Conservation (phyloP, 2,113 vertebrate species). For the Psittacara wagleri region DNA sequence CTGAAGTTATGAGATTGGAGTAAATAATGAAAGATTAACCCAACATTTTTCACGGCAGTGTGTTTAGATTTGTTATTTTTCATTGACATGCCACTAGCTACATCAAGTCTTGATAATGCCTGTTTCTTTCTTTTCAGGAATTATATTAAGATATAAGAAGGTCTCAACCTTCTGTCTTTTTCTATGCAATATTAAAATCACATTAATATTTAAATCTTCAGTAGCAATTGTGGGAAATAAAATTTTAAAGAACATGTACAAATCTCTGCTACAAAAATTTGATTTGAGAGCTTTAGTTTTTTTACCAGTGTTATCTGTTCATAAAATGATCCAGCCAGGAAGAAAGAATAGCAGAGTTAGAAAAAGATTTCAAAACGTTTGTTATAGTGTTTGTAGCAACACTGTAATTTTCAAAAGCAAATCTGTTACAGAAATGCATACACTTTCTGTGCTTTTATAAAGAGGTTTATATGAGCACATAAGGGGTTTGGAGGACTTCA, state of each 20-base stretch:
- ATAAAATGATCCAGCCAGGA: neutral
- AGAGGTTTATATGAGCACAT: neutral
- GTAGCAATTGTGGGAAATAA: conserved; percentile 38
- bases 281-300: conserved; percentile 26
- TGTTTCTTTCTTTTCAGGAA: conserved; percentile 37
- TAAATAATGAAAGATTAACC: conserved; percentile 56
- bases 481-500: neutral
- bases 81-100: conserved; percentile 22
- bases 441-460: neutral
- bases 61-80: conserved; percentile 42
- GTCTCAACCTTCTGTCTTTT: conserved; percentile 58
- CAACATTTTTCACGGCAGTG: neutral
- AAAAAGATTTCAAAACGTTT: conserved; percentile 14
- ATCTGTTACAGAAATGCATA: neutral
- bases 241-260: conserved; percentile 53
- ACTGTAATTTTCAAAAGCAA: neutral
- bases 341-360: neutral
- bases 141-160: conserved; percentile 46
- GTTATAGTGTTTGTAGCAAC: neutral
- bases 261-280: conserved; percentile 18
- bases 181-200: conserved; percentile 58
- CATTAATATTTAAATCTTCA: conserved; percentile 61
- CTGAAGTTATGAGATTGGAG: conserved; percentile 30
- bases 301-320: neutral
- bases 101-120: conserved; percentile 41